Evolutionary conservation across 2,113 vertebrate species (phyloP), one percentile per base, ranked within the genome.

Genomic region (Protobothrops mucrosquamatus): DNA sequence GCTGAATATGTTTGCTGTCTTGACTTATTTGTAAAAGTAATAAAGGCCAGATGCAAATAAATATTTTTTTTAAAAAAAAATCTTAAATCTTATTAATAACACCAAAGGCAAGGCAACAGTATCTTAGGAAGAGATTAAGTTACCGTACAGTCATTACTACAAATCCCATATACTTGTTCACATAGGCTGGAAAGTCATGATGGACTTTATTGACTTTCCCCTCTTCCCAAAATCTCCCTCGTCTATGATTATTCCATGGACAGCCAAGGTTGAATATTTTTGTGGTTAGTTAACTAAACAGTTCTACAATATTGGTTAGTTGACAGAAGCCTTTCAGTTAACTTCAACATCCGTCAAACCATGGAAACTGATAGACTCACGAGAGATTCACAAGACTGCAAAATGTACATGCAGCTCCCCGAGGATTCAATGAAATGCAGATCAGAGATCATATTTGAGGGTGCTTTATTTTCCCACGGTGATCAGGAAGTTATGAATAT

Each of bases 261-360:
- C 55, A 93, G 69, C 43, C 12, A 39, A 81, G 55, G n/a, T 86
- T n/a, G 14, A 90, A 59, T 61, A n/a, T 86, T 61, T 61, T 88
- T 29, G 51, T 85, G 3, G 12, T 89, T 90, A 61, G 12, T 85
- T 90, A 86, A 90, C 85, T 85, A 93, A 74, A 93, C 61, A n/a
- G 34, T 46, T 26, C 55, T 54, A 55, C 39, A 69, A 69, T 69
- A 15, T n/a, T 90, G 29, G 46, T 74, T 43, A 59, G 18, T 48
- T 81, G 10, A 10, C 4, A 51, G 56, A 46, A 87, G 56, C 69
- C 11, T 54, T 88, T 43, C 88, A 86, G 26, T 52, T 90, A 93
- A 92, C 34, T 20, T 18, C 39, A 92, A 89, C 22, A 22, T 39
- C 23, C 29, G 14, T 88, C 59, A 74, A 87, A 24, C 34, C n/a